phyloP scores from a whole-genome alignment of 2,797 vertebrate species.

The Peromyscus attwateri region DNA sequence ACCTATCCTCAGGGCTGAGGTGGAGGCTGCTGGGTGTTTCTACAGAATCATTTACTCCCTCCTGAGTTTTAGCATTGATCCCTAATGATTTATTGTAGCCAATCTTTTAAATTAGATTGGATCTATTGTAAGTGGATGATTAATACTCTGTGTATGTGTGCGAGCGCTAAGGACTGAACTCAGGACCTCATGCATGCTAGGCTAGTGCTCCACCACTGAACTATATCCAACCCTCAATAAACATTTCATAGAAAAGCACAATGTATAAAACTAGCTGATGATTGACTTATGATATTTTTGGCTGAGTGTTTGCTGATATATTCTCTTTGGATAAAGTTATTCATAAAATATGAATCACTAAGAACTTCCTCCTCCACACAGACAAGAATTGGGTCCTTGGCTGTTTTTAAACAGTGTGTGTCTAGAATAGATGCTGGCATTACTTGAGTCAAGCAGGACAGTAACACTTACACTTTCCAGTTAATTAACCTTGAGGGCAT shows the following conservation, averaged over 20 bases:
- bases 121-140: not conserved
- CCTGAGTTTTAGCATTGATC: not conserved
- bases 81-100: not conserved
- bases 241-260: not conserved
- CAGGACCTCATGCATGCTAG: not conserved
- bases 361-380: not conserved
- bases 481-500: conserved; percentile 86
- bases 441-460: conserved; percentile 69
- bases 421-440: conserved; percentile 14
- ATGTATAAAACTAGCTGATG: not conserved
- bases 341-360: conserved; percentile 52
- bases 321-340: conserved; percentile 39
- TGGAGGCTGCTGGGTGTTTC: not conserved
- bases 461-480: conserved; percentile 66
- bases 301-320: not conserved
- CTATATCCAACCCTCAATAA: not conserved
- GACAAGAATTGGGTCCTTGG: not conserved
- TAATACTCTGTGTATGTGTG: not conserved
- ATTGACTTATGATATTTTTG: not conserved
- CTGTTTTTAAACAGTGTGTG: not conserved
- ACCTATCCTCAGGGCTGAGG: not conserved
- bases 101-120: conserved; percentile 9
- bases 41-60: too few relatives aligned
- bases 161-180: not conserved
- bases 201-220: not conserved